These are phyloP conservation scores for Prolemur simus DNA, from an alignment of 2,113 vertebrate genomes.

Conservation along the genomic window DNA sequence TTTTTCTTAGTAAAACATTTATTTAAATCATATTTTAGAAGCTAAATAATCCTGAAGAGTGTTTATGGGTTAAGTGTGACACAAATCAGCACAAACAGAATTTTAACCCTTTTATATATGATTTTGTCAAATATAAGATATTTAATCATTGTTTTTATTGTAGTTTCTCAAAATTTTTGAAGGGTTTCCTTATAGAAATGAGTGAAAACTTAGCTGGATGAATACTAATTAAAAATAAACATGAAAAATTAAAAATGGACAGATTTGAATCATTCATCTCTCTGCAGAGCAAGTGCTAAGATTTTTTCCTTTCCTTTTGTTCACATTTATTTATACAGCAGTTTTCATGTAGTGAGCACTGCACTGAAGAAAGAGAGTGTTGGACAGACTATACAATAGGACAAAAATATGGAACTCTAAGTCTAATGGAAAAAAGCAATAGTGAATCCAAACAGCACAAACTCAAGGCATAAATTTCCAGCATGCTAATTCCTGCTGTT, in stretches of 20 bases:
- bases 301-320: neutral
- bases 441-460: neutral
- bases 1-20: neutral
- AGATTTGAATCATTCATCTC: neutral
- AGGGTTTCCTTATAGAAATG: neutral
- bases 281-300: neutral
- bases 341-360: neutral
- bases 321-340: neutral
- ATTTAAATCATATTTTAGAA: neutral
- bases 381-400: neutral
- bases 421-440: neutral
- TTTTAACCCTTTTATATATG: neutral
- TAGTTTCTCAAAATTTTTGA: neutral
- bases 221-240: neutral
- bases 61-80: neutral
- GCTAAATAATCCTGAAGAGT: neutral
- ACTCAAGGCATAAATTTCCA: neutral
- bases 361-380: neutral
- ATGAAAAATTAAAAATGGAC: neutral
- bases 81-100: neutral
- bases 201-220: neutral
- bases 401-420: neutral
- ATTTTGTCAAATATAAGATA: slow-evolving; percentile 14
- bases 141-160: slow-evolving; percentile 19
- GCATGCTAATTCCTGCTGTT: neutral